These are phyloP conservation scores for Semicossyphus pulcher DNA, from an alignment of 2,113 vertebrate genomes.

Conservation along the genomic window DNA sequence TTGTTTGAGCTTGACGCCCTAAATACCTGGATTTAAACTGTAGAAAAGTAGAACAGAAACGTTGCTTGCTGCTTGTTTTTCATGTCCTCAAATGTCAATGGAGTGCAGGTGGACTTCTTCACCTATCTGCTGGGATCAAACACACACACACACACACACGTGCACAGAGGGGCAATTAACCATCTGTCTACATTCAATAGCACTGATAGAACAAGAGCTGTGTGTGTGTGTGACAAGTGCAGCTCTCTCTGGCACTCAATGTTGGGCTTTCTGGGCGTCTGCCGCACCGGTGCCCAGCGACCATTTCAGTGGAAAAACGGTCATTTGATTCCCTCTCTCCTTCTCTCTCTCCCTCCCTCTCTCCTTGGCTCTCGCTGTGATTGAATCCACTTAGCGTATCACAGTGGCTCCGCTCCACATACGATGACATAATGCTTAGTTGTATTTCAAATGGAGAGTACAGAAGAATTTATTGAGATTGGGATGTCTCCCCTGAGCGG, in stretches of 20 bases:
- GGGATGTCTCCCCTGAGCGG: conserved; percentile 4
- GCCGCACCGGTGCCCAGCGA: conserved; percentile 46
- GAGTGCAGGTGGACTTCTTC: conserved; percentile 36
- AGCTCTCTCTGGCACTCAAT: conserved; percentile 41
- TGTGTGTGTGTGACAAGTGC: conserved; percentile 38
- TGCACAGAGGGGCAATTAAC: conserved; percentile 61
- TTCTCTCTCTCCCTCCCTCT: conserved; percentile 1
- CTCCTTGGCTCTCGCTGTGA: conserved; percentile 43
- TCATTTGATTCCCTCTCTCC: conserved; percentile 39
- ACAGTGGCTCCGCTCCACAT: conserved; percentile 50
- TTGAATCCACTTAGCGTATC: conserved; percentile 64
- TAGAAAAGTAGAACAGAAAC: not conserved
- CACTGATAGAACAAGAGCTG: conserved; percentile 50
- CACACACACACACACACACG: conserved; percentile 25
- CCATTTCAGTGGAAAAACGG: conserved; percentile 46
- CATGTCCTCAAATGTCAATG: conserved; percentile 31
- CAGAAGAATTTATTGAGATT: conserved; percentile 22
- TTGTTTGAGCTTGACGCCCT: conserved; percentile 15
- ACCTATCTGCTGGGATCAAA: conserved; percentile 27
- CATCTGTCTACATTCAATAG: conserved; percentile 63
- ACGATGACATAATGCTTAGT: conserved; percentile 57
- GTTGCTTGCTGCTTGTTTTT: not conserved
- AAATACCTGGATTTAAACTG: conserved; percentile 6
- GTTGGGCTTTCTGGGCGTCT: conserved; percentile 56
- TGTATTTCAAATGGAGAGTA: conserved; percentile 42